Base-by-base conservation (phyloP, 1,140 invertebrate genomes). In the Stratiolaelaps scimitus region DNA sequence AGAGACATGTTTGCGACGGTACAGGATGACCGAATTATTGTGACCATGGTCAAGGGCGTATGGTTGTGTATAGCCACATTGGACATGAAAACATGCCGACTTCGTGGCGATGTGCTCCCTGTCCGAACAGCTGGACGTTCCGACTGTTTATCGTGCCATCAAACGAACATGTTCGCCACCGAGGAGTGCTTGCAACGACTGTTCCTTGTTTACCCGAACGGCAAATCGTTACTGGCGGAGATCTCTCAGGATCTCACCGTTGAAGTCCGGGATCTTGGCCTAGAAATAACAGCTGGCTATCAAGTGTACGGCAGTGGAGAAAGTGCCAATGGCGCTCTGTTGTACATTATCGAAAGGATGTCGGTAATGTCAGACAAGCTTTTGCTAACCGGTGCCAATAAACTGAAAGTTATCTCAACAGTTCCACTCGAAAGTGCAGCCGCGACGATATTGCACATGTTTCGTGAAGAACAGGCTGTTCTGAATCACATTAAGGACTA, bases 371-470 rank as follows among this genome's bases (percentile, higher is more conserved):
- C 53, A 2, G 53, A 60, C 20, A 60, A 60, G 23, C 53, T 60
- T 34, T 17, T 60, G 53, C 53, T 60, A 23, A 60, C 53, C 53
- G 53, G 53, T 17, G 53, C 53, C n/a, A 60, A 60, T 34, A 60
- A 60, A 26, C 20, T 60, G 17, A 60, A 60, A 23, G 34, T 60
- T 13, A 60, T 60, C 10, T 60, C 53, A 17, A 60, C 53, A 15
- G 53, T 60, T 15, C 53, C 53, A 17, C 17, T 60, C 6, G 53
- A 60, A 34, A 60, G 34, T 10, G 53, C 53, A 2, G 34, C 53
- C n/a, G 53, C 53, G 4, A 60, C 53, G 1, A 60, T 60, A 1
- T 34, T 60, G 17, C 26, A 34, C 23, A 19, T 60, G 26, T 60
- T 60, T 34, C 26, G 34, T 17, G 26, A 60, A 4, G 34, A 26